A percentile compares a stretch with the other conserved stretches of the same genome.
phyloP scores from a whole-genome alignment of 2,797 vertebrate species.

The Lerista edwardsae region DNA sequence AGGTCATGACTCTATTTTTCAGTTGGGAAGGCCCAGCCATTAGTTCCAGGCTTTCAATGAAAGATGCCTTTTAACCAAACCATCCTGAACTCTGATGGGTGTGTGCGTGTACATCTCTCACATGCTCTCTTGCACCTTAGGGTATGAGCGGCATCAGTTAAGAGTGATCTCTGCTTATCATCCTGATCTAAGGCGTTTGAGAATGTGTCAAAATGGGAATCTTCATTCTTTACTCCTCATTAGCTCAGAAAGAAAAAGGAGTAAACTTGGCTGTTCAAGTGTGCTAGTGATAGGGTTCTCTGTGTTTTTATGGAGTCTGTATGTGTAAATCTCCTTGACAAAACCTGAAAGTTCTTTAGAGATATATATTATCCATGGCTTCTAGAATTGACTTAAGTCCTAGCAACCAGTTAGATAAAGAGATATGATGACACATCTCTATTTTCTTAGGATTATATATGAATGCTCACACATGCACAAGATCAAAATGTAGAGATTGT shows the following conservation, averaged over 20 bases:
- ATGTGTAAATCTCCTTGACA: background rate
- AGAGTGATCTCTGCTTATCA: too few species aligned
- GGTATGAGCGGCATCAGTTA: too few species aligned
- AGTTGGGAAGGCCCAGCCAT: too few species aligned
- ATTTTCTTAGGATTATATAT: background rate
- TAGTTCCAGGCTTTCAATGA: too few species aligned
- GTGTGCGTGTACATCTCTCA: too few species aligned
- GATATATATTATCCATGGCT: background rate
- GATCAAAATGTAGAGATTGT: background rate
- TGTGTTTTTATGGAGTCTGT: background rate
- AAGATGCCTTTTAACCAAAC: too few species aligned
- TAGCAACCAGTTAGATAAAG: background rate
- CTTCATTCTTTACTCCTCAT: too few species aligned
- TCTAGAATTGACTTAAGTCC: background rate
- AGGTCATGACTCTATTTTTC: too few species aligned
- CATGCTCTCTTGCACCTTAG: too few species aligned
- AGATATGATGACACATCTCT: background rate
- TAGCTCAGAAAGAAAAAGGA: background rate
- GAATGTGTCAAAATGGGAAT: too few species aligned
- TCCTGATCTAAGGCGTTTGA: too few species aligned
- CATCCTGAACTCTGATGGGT: too few species aligned
- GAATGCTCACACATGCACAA: background rate
- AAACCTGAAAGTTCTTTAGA: background rate
- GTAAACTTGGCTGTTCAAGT: background rate
- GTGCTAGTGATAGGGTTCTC: background rate